phyloP scores from a whole-genome alignment of 2,113 vertebrate species.

The Ia io region DNA sequence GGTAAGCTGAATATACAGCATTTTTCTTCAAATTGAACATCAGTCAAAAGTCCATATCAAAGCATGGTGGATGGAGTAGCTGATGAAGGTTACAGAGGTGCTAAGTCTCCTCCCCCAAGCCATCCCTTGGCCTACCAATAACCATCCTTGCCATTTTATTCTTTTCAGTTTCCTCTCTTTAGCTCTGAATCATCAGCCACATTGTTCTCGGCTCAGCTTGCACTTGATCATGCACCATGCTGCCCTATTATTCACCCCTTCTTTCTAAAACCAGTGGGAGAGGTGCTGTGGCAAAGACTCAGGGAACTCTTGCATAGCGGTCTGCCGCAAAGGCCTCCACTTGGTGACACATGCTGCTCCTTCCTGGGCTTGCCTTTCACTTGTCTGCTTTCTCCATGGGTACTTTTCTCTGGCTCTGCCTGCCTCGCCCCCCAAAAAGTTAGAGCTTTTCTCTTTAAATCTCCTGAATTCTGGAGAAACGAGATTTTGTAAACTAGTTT shows the following conservation, averaged over 20 bases:
- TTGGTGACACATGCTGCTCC: not conserved
- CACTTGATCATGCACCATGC: not conserved
- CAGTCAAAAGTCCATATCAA: not conserved
- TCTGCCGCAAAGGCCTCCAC: fast-evolving
- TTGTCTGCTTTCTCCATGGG: not conserved
- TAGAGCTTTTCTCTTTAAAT: not conserved
- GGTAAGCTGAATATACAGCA: not conserved
- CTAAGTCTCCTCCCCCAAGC: not conserved
- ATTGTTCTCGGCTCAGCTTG: not conserved
- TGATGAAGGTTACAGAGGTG: not conserved
- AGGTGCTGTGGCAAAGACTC: not conserved
- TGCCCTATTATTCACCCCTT: not conserved
- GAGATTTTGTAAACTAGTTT: not conserved
- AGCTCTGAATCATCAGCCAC: not conserved
- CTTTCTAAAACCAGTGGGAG: not conserved
- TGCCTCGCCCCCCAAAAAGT: not conserved
- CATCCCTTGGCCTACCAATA: not conserved
- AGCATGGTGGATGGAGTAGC: not conserved
- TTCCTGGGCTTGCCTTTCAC: not conserved
- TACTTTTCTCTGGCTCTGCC: not conserved
- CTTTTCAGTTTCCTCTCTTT: not conserved
- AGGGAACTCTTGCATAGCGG: fast-evolving
- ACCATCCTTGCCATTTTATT: not conserved
- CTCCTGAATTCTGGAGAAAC: not conserved
- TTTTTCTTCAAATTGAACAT: not conserved